Base-by-base conservation (phyloP, 2,888 invertebrate species). In the Ceramica pisi region DNA sequence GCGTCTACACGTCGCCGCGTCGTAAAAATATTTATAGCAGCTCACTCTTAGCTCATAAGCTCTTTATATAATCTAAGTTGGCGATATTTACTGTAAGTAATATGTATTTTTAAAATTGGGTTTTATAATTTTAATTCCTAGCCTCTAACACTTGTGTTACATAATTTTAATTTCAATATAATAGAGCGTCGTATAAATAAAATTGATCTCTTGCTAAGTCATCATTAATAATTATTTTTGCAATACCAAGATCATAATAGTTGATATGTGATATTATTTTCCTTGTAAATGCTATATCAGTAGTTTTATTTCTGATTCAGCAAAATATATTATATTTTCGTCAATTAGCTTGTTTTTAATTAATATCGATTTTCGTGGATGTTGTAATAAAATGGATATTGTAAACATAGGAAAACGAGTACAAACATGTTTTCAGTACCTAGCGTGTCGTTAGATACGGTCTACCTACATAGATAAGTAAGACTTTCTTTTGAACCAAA, bases 201-300 rank as follows among this genome's bases (percentile, higher is more conserved):
- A 72, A 57, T 23, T 19, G 68, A 46, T 51, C 6, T 23, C 46
- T 21, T 38, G 44, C 57, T 14, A 38, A 26, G 44, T 57, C 50
- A 76, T 51, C 68, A 51, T 2, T 48, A 31, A 4, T 21, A 26
- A 4, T 12, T 48, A 44, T 35, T 50, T 67, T 26, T 57, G 26
- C 69, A 73, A 59, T 59, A 68, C 7, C 8, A 14, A 57, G 21
- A 57, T 44, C 35, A 12, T 14, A 67, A 46, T 21, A n/a, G n/a
- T 46, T 38, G 72, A 46, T 46, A 59, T 68, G 1, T 68, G 44
- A 72, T 76, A 76, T 35, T 75, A 50, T 12, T 46, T 57, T 26
- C 50, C 4, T 67, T 46, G 31, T 66, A 50, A 75, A 23, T 14
- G 50, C 67, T 35, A 0, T 14, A 26, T 38, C 35, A 38, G 56